A percentile compares a stretch with the other conserved stretches of the same genome.
Conservation (phyloP, 1,140 invertebrate species). For the Drosophila jambulina region DNA sequence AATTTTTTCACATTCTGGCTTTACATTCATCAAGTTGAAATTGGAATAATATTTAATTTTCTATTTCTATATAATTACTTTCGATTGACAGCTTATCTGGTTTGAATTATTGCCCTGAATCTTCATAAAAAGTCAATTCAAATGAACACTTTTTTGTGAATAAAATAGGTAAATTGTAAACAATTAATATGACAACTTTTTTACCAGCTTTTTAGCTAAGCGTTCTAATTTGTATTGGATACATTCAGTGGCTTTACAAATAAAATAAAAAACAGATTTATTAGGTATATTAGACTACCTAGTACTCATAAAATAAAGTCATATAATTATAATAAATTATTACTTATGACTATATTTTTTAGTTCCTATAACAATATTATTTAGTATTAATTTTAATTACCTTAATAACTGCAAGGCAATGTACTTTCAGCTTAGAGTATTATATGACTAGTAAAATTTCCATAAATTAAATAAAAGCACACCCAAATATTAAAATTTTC, state of each 20-base stretch:
- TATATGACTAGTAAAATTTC: not conserved
- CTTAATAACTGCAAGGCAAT: not conserved
- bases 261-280: not conserved
- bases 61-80: constrained; percentile 1
- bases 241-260: not conserved
- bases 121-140: not conserved
- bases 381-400: no score
- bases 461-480: not conserved
- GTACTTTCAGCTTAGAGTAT: not conserved
- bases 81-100: constrained; percentile 26
- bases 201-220: not conserved
- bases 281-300: not conserved
- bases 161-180: not conserved
- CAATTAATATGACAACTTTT: constrained; percentile 3
- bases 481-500: constrained; percentile 18
- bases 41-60: not conserved
- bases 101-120: not conserved
- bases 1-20: not conserved
- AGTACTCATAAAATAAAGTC: no score
- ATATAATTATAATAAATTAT: no score
- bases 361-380: no score
- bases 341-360: no score
- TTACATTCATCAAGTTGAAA: not conserved
- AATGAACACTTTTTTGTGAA: not conserved
- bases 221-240: not conserved